Evolutionary conservation across 1,140 invertebrate genomes (phyloP).

Genomic region (Papilio machaon): DNA sequence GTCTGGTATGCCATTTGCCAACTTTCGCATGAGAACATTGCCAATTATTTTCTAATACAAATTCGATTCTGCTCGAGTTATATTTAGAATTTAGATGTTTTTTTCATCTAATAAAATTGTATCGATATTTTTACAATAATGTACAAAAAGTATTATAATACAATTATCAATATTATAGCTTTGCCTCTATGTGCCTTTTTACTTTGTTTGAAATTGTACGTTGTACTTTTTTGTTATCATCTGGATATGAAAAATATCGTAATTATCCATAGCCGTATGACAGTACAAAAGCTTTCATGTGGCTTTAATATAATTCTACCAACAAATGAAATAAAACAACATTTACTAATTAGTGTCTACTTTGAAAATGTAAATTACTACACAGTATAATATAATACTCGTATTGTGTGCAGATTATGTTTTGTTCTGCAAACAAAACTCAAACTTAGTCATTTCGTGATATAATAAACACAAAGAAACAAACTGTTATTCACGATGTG

Average conservation of each 20-base stretch:
- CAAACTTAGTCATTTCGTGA: neutral
- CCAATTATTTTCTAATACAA: slow-evolving; percentile 16
- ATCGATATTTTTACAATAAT: neutral
- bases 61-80: neutral
- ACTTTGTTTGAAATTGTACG: neutral
- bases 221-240: no score
- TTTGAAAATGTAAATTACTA: no score
- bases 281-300: no score
- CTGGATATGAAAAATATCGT: no score
- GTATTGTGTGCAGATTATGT: neutral
- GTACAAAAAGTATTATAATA: neutral
- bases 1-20: slow-evolving; percentile 1
- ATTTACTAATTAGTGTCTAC: no score
- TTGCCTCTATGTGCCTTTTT: neutral
- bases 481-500: neutral
- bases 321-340: no score
- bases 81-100: slow-evolving; percentile 12
- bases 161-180: neutral
- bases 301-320: no score
- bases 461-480: neutral
- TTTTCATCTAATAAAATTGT: neutral
- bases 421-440: neutral
- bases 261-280: no score
- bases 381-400: no score
- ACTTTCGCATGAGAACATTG: neutral